Base-by-base conservation (phyloP, 2,888 invertebrate species). In the Coremacera marginata region DNA sequence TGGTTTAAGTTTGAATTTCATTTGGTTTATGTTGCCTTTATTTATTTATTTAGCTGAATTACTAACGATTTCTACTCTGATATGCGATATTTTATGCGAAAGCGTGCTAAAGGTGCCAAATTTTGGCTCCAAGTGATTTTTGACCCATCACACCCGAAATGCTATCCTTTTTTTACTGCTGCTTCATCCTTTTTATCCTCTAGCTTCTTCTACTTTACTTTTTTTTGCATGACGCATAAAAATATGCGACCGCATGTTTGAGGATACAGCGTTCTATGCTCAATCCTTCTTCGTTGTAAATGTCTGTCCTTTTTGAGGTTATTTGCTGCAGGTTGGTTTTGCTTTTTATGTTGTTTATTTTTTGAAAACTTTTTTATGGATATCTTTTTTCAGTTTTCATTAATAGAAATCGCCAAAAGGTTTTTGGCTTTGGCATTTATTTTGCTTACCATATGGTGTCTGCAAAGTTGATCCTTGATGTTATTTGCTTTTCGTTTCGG, bases 341-440 rank as follows among this genome's bases (percentile, higher is more conserved):
- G 8, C 67, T 2, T 49, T 22, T 37, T 37, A 16, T 14, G 57
- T 27, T 63, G 34, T 63, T 16, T 31, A 14, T 63, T n/a, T 27
- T 31, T 14, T 31, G 31, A 5, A 31, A 31, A 31, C 31, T 11
- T n/a, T 31, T 63, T 27, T 11, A n/a, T 63, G 8, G 7, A 25
- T 22, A 16, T 55, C n/a, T 51, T 51, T 49, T 52, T 52, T 5
- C 52, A 31, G 2, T 49, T 44, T 22, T 22, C 57, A 37, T 72
- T 72, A 72, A 73, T 73, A 65, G 52, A 74, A 74, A 74, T 52
- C 74, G 65, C 65, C 74, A 27, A 37, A 73, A 74, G 65, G 74
- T 65, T 37, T 67, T 44, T 74, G 52, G 34, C 51, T 19, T 55
- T 60, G 65, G 27, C 25, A 34, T 65, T 74, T 74, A 67, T 74